Evolutionary conservation across 2,888 invertebrate genomes (phyloP).

Genomic region (Cephus pulcher): DNA sequence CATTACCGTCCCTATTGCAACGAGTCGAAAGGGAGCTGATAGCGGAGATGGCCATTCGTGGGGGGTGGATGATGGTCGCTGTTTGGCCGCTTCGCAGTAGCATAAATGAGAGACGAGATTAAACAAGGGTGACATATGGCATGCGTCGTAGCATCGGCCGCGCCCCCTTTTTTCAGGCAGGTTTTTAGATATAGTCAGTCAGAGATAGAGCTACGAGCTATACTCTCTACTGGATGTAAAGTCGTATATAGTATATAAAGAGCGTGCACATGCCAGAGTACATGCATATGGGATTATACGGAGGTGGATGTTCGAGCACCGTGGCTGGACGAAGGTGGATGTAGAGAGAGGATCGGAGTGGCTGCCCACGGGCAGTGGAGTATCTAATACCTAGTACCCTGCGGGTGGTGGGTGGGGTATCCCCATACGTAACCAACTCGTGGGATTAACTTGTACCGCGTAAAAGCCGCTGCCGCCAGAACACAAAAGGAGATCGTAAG

Average conservation of each 20-base stretch:
- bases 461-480: slow-evolving; percentile 48
- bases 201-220: not conserved
- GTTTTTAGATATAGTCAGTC: slow-evolving; percentile 20
- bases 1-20: not conserved
- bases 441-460: slow-evolving; percentile 62
- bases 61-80: slow-evolving; percentile 19
- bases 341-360: slow-evolving; percentile 12
- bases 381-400: not conserved
- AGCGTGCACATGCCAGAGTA: not conserved
- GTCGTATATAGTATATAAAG: not conserved
- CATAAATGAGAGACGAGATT: slow-evolving; percentile 63
- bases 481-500: slow-evolving; percentile 59
- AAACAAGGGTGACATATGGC: slow-evolving; percentile 52
- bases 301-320: not conserved
- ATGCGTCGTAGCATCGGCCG: slow-evolving; percentile 28
- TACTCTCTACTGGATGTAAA: not conserved
- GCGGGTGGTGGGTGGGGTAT: not conserved
- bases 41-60: not conserved
- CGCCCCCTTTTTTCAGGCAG: slow-evolving; percentile 20
- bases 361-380: slow-evolving; percentile 10
- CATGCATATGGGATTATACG: not conserved
- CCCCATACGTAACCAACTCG: slow-evolving; percentile 31
- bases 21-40: not conserved
- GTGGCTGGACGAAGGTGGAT: not conserved
- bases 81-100: slow-evolving; percentile 56